Evolutionary conservation across 2,797 vertebrate species (phyloP).

Genomic region (Eptatretus atami): DNA sequence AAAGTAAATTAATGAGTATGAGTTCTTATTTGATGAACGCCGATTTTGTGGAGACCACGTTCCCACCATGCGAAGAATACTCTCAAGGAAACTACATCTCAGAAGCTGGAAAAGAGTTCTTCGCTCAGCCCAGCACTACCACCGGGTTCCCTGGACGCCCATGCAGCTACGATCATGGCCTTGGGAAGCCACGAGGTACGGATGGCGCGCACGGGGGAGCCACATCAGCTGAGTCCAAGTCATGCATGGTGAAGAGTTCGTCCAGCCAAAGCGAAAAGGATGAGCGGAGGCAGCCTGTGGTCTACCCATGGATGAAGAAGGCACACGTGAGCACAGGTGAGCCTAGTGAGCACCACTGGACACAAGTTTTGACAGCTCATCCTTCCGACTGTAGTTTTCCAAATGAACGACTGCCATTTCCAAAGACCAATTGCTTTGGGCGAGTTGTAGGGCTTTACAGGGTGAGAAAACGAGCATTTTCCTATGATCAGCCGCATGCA

Average conservation of each 20-base stretch:
- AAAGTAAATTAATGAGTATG: slow-evolving; percentile 98
- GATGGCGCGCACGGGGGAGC: slow-evolving; percentile 33
- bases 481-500: too few relatives aligned
- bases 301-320: slow-evolving; percentile 98
- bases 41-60: slow-evolving; percentile 99
- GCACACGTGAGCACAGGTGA: slow-evolving; percentile 83
- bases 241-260: slow-evolving; percentile 9
- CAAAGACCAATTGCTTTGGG: too few relatives aligned
- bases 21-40: slow-evolving; percentile 99
- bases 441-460: too few relatives aligned
- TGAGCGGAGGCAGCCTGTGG: slow-evolving; percentile 40
- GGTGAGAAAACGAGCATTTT: too few relatives aligned
- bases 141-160: too few relatives aligned
- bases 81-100: slow-evolving; percentile 99
- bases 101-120: slow-evolving; percentile 88
- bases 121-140: slow-evolving; percentile 28
- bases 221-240: slow-evolving; percentile 13
- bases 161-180: slow-evolving; percentile 13
- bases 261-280: too few relatives aligned
- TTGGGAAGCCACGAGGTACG: slow-evolving; percentile 70
- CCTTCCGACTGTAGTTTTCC: too few relatives aligned
- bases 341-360: slow-evolving; percentile 10
- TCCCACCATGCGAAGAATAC: slow-evolving; percentile 99
- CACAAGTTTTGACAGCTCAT: too few relatives aligned
- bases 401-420: too few relatives aligned